Conservation (phyloP, 2,888 invertebrate species). For the Chalcis sispes region DNA sequence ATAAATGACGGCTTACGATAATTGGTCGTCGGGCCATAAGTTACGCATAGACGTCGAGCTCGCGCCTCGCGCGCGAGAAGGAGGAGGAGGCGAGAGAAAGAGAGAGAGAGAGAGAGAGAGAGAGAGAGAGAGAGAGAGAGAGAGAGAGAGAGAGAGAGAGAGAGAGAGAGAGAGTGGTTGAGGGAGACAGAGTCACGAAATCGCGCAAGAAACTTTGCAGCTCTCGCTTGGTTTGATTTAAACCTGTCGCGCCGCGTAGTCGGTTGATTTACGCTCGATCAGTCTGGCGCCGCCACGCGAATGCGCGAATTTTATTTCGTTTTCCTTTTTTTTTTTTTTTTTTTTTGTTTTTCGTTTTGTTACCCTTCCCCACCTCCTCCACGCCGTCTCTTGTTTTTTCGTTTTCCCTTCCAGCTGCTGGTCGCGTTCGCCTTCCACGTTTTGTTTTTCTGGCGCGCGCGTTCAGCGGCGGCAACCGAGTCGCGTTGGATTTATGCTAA, state of each 20-base stretch:
- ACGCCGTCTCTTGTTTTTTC: not conserved
- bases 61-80: not conserved
- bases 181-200: too few relatives aligned
- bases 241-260: conserved; percentile 44
- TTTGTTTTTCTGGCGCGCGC: too few relatives aligned
- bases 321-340: not conserved
- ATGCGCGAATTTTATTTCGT: conserved; percentile 34
- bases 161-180: not conserved
- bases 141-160: not conserved
- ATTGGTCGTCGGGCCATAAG: conserved; percentile 58
- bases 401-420: not conserved
- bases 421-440: too few relatives aligned
- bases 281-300: conserved; percentile 48
- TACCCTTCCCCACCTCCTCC: not conserved
- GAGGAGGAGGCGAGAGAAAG: not conserved
- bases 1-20: conserved; percentile 58
- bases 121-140: not conserved
- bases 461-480: too few relatives aligned
- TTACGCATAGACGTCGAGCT: conserved; percentile 55
- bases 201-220: conserved; percentile 48
- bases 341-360: not conserved
- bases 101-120: not conserved
- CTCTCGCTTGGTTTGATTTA: conserved; percentile 50
- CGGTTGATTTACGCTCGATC: conserved; percentile 53
- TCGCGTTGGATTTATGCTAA: conserved; percentile 38